Conservation (phyloP, 2,888 invertebrate species). For the Pachliopta kotzebuea region DNA sequence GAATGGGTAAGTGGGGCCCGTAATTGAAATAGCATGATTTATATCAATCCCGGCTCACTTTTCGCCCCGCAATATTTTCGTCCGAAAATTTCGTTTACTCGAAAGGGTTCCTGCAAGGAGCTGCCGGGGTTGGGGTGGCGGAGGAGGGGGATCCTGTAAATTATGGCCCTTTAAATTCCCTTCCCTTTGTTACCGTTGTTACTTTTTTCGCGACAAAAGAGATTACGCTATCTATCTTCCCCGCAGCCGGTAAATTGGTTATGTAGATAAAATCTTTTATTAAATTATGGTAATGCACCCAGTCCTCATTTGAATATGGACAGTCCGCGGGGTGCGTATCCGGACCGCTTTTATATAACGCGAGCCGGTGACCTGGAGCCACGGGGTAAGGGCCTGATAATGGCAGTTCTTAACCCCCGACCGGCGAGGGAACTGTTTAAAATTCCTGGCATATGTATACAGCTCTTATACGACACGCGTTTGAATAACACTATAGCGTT, state of each 20-base stretch:
- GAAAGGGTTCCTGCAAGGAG: slow-evolving; percentile 49
- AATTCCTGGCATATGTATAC: no score
- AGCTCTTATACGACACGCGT: no score
- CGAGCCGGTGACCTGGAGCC: slow-evolving; percentile 1
- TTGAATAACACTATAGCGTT: no score
- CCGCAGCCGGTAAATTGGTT: slow-evolving; percentile 50
- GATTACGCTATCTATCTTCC: slow-evolving; percentile 69
- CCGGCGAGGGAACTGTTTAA: no score
- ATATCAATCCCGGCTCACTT: slow-evolving; percentile 40
- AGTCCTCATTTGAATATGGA: slow-evolving; percentile 29
- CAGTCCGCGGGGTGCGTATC: slow-evolving; percentile 25
- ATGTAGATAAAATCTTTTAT: slow-evolving; percentile 43
- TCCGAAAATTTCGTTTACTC: slow-evolving; percentile 35
- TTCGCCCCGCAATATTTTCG: slow-evolving; percentile 32
- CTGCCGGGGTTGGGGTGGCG: slow-evolving; percentile 36
- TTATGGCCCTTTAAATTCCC: slow-evolving; percentile 72
- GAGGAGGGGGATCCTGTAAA: slow-evolving; percentile 44
- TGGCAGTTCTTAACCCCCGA: no score
- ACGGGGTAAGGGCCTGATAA: no score
- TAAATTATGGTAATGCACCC: slow-evolving; percentile 36
- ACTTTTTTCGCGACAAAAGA: slow-evolving; percentile 67
- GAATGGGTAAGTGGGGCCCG: slow-evolving; percentile 48
- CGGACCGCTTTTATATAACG: slow-evolving; percentile 12
- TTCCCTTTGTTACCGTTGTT: slow-evolving; percentile 67
- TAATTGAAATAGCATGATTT: slow-evolving; percentile 70